Conservation (phyloP, 1,140 invertebrate genomes). For the Lordiphosa clarofinis region DNA sequence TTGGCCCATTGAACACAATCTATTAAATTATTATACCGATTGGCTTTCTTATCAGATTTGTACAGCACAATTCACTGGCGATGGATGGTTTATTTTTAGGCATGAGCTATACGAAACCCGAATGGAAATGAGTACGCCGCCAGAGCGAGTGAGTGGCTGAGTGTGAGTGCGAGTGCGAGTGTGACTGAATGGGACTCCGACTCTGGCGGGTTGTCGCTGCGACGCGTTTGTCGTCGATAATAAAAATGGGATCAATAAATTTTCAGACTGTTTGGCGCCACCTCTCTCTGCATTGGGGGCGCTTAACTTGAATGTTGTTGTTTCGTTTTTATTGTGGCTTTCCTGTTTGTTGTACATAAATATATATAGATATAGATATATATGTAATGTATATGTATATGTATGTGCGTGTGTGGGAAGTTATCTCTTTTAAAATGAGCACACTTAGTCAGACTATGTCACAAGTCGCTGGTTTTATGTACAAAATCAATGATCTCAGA, state of each 20-base stretch:
- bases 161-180: not conserved
- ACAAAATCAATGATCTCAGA: slow-evolving; percentile 8
- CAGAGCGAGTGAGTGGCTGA: not conserved
- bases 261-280: slow-evolving; percentile 73
- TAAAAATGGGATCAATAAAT: slow-evolving; percentile 72
- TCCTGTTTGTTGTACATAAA: slow-evolving; percentile 12
- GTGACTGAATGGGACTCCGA: not conserved
- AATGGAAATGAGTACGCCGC: slow-evolving; percentile 12
- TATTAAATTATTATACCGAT: slow-evolving; percentile 71
- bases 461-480: too few relatives aligned
- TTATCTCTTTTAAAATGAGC: slow-evolving; percentile 4
- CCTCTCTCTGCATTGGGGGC: slow-evolving; percentile 2
- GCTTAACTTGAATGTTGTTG: not conserved
- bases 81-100: slow-evolving; percentile 63
- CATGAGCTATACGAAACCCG: slow-evolving; percentile 48
- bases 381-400: not conserved
- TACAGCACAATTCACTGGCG: slow-evolving; percentile 26
- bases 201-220: slow-evolving; percentile 1
- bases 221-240: slow-evolving; percentile 43
- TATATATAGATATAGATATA: not conserved
- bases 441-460: too few relatives aligned
- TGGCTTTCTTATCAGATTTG: slow-evolving; percentile 63
- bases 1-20: slow-evolving; percentile 62
- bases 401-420: slow-evolving; percentile 1
- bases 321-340: not conserved